Percentiles rank a stretch among this genome's conserved stretches.
Evolutionary conservation across 1,140 invertebrate genomes (phyloP).

Genomic region (Heliconius hewitsoni): DNA sequence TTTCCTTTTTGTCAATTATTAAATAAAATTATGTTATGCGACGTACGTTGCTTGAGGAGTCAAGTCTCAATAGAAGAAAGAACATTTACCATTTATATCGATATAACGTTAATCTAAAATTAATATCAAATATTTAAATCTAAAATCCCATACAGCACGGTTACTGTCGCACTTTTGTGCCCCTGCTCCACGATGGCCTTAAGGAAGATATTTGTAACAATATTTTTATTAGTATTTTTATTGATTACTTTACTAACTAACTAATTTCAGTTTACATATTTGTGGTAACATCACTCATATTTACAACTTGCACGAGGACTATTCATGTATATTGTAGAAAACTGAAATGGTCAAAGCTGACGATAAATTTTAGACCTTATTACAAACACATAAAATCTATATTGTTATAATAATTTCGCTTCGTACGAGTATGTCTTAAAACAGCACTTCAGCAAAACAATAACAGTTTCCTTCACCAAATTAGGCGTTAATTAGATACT

Average conservation of each 20-base stretch:
- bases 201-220: too few species aligned
- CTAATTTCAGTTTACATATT: background rate
- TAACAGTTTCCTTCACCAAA: slow-evolving; percentile 5
- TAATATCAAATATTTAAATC: too few species aligned
- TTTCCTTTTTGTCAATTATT: too few species aligned
- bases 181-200: too few species aligned
- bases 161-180: too few species aligned
- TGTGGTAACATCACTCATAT: background rate
- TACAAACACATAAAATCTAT: background rate
- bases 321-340: background rate
- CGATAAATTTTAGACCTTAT: background rate
- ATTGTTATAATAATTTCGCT: background rate
- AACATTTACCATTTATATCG: too few species aligned
- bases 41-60: too few species aligned
- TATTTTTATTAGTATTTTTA: too few species aligned
- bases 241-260: background rate
- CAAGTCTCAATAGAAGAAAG: too few species aligned
- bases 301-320: background rate
- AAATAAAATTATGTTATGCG: too few species aligned
- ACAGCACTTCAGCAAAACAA: slow-evolving; percentile 12
- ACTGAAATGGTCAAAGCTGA: background rate
- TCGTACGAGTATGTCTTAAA: background rate
- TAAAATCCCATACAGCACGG: too few species aligned
- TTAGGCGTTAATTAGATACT: slow-evolving; percentile 14
- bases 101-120: too few species aligned